Evolutionary conservation across 1,140 invertebrate genomes (phyloP).

Genomic region (Lasaia peninsularis): DNA sequence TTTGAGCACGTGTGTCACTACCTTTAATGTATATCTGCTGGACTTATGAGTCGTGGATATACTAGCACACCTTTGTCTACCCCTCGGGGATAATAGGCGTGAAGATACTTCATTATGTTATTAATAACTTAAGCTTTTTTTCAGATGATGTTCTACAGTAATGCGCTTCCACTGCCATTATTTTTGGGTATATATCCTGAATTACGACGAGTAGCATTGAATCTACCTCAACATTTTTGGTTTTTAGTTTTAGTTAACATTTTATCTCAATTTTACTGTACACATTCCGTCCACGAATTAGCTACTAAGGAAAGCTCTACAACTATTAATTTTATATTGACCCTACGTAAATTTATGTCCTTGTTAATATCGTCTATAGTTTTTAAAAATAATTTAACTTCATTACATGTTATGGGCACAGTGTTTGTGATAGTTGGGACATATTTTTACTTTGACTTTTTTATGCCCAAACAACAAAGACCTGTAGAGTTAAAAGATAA

Average conservation of each 20-base stretch:
- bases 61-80: no score
- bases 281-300: slow-evolving; percentile 58
- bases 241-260: slow-evolving; percentile 47
- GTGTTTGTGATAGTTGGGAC: slow-evolving; percentile 53
- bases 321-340: slow-evolving; percentile 66
- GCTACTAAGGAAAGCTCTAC: slow-evolving; percentile 59
- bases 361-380: slow-evolving; percentile 58
- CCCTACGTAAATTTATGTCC: slow-evolving; percentile 63
- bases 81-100: no score
- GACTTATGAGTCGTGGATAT: no score
- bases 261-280: slow-evolving; percentile 55
- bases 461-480: slow-evolving; percentile 40
- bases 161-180: slow-evolving; percentile 56
- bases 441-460: slow-evolving; percentile 66
- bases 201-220: slow-evolving; percentile 30
- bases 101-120: no score
- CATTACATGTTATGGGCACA: slow-evolving; percentile 51
- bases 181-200: slow-evolving; percentile 51
- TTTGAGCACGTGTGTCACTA: no score
- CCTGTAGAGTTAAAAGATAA: slow-evolving; percentile 47
- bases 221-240: slow-evolving; percentile 41
- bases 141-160: slow-evolving; percentile 67
- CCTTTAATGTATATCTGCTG: no score
- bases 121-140: slow-evolving; percentile 24
- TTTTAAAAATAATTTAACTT: slow-evolving; percentile 65